Evolutionary conservation across 2,888 invertebrate species (phyloP).

Genomic region (Dolomedes plantarius): DNA sequence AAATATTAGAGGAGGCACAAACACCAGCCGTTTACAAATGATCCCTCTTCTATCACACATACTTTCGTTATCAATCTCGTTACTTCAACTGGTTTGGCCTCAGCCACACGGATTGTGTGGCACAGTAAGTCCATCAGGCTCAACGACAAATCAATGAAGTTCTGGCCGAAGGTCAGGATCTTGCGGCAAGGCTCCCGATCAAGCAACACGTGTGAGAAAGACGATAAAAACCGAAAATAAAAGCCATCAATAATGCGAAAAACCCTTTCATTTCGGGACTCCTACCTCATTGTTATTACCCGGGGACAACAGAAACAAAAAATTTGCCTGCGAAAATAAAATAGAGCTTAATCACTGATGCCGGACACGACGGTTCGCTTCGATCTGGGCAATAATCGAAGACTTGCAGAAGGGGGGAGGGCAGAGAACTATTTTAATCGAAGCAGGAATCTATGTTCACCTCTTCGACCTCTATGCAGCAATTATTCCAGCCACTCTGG

Average conservation of each 20-base stretch:
- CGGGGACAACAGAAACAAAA: slow-evolving; percentile 15
- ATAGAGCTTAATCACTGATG: slow-evolving; percentile 44
- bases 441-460: slow-evolving; percentile 56
- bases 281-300: slow-evolving; percentile 25
- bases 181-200: slow-evolving; percentile 15
- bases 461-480: slow-evolving; percentile 55
- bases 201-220: slow-evolving; percentile 39
- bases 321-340: slow-evolving; percentile 33
- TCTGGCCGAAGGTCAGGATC: not conserved
- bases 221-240: slow-evolving; percentile 15
- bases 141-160: not conserved
- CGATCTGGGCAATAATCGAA: slow-evolving; percentile 56
- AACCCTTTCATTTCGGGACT: slow-evolving; percentile 45
- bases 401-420: slow-evolving; percentile 8
- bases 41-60: too few species aligned
- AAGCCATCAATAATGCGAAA: slow-evolving; percentile 38
- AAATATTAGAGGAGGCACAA: too few species aligned
- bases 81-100: too few species aligned
- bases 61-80: too few species aligned
- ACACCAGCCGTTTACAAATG: too few species aligned
- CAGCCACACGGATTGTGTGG: too few species aligned
- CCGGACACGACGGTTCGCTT: slow-evolving; percentile 35
- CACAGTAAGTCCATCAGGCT: too few species aligned
- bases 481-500: slow-evolving; percentile 31
- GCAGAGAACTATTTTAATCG: slow-evolving; percentile 57